Evolutionary conservation across 2,113 vertebrate genomes (phyloP), one percentile per base, ranked within the genome.

Genomic region (Hucho hucho): DNA sequence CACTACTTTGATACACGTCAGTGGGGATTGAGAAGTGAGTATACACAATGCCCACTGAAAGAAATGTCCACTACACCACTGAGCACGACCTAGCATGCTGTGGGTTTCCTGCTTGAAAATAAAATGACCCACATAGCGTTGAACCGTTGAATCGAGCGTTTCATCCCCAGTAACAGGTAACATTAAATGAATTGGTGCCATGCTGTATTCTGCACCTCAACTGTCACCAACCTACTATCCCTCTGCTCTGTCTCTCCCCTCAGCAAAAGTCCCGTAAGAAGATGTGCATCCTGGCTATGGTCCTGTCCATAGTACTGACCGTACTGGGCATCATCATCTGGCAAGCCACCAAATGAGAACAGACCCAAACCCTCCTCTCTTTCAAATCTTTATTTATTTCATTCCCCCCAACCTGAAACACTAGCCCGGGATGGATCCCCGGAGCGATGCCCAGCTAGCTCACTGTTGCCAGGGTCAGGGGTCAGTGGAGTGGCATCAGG

Each of bases 181-280:
- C 37, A 9, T 37, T 9, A 9, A 37, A 37, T 37, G 2, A 37
- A 37, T 37, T 16, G 11, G 16, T 14, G 1, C 24, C 20, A 18
- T 29, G 13, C 29, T 18, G 13, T 18, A 4, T 63, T 63, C 22
- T 75, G 64, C 32, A 29, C 13, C 43, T 12, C 56, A 14, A 6
- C 13, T 64, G 59, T 59, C 29, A 46, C 20, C 53, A 25, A 18
- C 11, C 13, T 12, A 1, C 53, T 12, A 7, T 11, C 43, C 49
- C 3, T 74, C 43, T 53, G 29, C 59, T 49, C 43, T 53, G 22
- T 72, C 7, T 84, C 59, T 70, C 61, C 29, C 7, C 58, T 4
- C 90, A 99, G 97, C 95, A 96, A 92, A 98, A 97, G 86, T 99
- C 97, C 49, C 93, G 96, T 74, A 99, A 98, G 97, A 99, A 97